Evolutionary conservation across 2,888 invertebrate genomes (phyloP).

Genomic region (Phyllotreta striolata): DNA sequence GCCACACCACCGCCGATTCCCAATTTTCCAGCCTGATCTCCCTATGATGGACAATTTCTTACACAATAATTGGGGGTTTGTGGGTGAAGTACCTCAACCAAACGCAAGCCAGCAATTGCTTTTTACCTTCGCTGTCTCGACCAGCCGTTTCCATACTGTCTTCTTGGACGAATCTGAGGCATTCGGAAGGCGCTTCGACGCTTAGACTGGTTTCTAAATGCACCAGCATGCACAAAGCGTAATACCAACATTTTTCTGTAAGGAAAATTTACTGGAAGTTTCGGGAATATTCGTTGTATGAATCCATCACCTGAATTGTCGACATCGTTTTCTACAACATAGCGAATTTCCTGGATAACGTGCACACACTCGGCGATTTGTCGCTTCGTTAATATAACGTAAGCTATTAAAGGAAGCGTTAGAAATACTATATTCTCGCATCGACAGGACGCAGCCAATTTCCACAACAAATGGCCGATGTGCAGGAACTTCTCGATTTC

Average conservation of each 20-base stretch:
- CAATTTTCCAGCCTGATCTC: slow-evolving; percentile 66
- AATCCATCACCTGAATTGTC: slow-evolving; percentile 51
- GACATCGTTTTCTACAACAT: slow-evolving; percentile 48
- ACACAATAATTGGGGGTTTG: background rate
- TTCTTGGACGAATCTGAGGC: slow-evolving; percentile 63
- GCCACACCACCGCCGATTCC: slow-evolving; percentile 67
- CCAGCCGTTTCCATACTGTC: slow-evolving; percentile 63
- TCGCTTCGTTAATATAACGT: slow-evolving; percentile 56
- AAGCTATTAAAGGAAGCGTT: slow-evolving; percentile 58
- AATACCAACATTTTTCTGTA: slow-evolving; percentile 68
- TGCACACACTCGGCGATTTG: slow-evolving; percentile 59
- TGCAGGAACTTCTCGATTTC: slow-evolving; percentile 55
- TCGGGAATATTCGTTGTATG: background rate
- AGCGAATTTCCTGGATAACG: slow-evolving; percentile 60
- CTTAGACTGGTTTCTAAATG: slow-evolving; percentile 69
- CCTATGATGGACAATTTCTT: slow-evolving; percentile 60
- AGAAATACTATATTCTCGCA: slow-evolving; percentile 52
- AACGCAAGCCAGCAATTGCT: slow-evolving; percentile 66
- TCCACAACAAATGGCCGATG: slow-evolving; percentile 58
- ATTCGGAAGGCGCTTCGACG: slow-evolving; percentile 64
- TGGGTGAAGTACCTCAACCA: slow-evolving; percentile 66
- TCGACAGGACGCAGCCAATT: slow-evolving; percentile 57
- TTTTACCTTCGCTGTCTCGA: slow-evolving; percentile 65
- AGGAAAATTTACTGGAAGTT: slow-evolving; percentile 12
- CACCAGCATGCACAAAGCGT: slow-evolving; percentile 66